Conservation (phyloP, 2,113 vertebrate species). For the Coptodon bakossiorum region DNA sequence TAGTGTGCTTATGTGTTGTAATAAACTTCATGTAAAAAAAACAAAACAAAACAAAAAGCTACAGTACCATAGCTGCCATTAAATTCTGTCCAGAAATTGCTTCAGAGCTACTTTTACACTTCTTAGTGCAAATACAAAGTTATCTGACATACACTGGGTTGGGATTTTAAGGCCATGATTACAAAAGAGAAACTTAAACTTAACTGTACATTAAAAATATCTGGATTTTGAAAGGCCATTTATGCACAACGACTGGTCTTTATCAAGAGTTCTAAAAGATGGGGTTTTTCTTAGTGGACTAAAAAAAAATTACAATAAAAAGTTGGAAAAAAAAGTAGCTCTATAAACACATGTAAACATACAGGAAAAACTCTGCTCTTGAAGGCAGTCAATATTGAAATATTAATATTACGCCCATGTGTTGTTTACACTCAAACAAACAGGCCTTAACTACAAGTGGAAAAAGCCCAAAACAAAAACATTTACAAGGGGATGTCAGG, state of each 20-base stretch:
- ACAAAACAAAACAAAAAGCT: neutral
- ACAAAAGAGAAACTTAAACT: neutral
- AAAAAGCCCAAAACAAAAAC: neutral
- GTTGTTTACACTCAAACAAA: neutral
- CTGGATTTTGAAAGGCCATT: neutral
- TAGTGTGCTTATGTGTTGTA: neutral
- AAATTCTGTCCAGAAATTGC: neutral
- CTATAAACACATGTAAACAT: neutral
- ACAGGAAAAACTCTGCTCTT: neutral
- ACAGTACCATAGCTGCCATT: conserved; percentile 40
- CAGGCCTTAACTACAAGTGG: neutral
- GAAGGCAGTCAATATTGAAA: neutral
- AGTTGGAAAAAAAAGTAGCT: neutral
- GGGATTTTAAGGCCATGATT: conserved; percentile 41
- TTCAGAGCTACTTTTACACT: neutral
- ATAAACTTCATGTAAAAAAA: neutral
- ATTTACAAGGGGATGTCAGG: neutral
- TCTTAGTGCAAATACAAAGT: conserved; percentile 39
- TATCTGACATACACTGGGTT: neutral
- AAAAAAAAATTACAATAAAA: neutral
- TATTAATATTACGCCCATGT: neutral
- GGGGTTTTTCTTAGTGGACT: neutral
- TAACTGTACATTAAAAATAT: neutral
- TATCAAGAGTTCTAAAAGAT: neutral
- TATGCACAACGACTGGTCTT: neutral